Evolutionary conservation across 2,888 invertebrate genomes (phyloP).

Genomic region (Nymphalis c-album): DNA sequence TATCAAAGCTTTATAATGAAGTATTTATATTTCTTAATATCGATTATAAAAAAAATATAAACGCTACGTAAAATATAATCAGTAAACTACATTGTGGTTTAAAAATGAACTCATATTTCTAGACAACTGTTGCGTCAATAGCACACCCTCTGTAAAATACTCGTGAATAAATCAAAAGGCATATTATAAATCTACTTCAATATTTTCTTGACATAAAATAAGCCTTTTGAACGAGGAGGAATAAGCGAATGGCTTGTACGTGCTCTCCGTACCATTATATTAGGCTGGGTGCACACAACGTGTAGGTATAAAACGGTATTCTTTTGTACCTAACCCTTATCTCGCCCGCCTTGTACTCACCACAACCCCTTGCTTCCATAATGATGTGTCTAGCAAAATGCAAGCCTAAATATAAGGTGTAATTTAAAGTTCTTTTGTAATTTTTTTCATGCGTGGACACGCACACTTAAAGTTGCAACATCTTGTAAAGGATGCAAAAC

Average conservation of each 20-base stretch:
- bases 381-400: constrained; percentile 78
- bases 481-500: no score
- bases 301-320: constrained; percentile 42
- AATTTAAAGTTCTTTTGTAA: constrained; percentile 50
- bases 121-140: constrained; percentile 39
- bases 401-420: constrained; percentile 55
- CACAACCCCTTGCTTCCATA: constrained; percentile 61
- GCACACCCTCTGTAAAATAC: constrained; percentile 24
- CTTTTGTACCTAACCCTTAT: constrained; percentile 43
- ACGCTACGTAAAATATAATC: not conserved
- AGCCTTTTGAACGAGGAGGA: constrained; percentile 45
- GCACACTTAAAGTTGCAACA: constrained; percentile 12
- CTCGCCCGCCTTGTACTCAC: constrained; percentile 48
- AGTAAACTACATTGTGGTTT: constrained; percentile 7
- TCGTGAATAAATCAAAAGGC: constrained; percentile 40
- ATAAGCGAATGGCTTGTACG: constrained; percentile 46
- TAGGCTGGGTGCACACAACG: constrained; percentile 43
- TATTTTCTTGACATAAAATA: constrained; percentile 42
- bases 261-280: constrained; percentile 44
- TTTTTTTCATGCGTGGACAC: constrained; percentile 28
- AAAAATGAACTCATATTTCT: constrained; percentile 16
- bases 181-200: constrained; percentile 44
- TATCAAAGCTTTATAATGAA: not conserved
- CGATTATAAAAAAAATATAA: not conserved
- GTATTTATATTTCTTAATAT: not conserved